A percentile compares a stretch with the other conserved stretches of the same genome.
These are phyloP conservation scores for Lagria hirta DNA, from an alignment of 2,888 invertebrate genomes.

Conservation along the genomic window DNA sequence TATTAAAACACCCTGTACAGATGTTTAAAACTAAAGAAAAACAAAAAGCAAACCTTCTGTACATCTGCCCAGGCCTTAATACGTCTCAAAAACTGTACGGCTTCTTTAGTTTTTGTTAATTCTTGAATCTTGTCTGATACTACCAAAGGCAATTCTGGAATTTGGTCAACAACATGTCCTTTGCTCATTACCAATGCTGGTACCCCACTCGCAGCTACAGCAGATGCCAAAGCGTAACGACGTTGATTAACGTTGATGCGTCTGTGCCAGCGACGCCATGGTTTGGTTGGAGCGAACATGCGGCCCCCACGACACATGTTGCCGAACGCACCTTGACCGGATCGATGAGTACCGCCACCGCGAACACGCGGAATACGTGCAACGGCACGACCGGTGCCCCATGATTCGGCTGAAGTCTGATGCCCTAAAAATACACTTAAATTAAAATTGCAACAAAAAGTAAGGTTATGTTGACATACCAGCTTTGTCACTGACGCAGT, in stretches of 20 bases:
- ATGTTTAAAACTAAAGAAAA: no score
- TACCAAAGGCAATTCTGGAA: slow-evolving; percentile 95
- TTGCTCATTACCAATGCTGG: slow-evolving; percentile 97
- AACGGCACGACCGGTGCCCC: slow-evolving; percentile 99
- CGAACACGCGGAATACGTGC: slow-evolving; percentile 99
- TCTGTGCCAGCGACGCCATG: slow-evolving; percentile 97
- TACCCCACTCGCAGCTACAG: slow-evolving; percentile 95
- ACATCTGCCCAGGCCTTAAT: slow-evolving; percentile 97
- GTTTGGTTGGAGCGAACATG: slow-evolving; percentile 99
- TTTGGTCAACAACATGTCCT: slow-evolving; percentile 86
- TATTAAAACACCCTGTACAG: no score
- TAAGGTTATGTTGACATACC: no score
- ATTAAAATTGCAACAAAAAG: slow-evolving; percentile 5
- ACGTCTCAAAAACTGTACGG: slow-evolving; percentile 90
- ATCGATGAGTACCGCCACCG: slow-evolving; percentile 99
- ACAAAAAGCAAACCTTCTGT: no score
- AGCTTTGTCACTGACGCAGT: slow-evolving; percentile 95
- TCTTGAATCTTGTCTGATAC: slow-evolving; percentile 96
- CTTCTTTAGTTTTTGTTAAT: slow-evolving; percentile 96
- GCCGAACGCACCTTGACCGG: slow-evolving; percentile 99
- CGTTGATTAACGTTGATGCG: slow-evolving; percentile 95
- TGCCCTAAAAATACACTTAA: slow-evolving; percentile 83
- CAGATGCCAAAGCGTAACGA: slow-evolving; percentile 94
- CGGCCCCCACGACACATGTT: slow-evolving; percentile 99
- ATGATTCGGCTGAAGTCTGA: slow-evolving; percentile 99